phyloP scores from a whole-genome alignment of 2,888 invertebrate genomes.

The Myopa tessellatipennis region DNA sequence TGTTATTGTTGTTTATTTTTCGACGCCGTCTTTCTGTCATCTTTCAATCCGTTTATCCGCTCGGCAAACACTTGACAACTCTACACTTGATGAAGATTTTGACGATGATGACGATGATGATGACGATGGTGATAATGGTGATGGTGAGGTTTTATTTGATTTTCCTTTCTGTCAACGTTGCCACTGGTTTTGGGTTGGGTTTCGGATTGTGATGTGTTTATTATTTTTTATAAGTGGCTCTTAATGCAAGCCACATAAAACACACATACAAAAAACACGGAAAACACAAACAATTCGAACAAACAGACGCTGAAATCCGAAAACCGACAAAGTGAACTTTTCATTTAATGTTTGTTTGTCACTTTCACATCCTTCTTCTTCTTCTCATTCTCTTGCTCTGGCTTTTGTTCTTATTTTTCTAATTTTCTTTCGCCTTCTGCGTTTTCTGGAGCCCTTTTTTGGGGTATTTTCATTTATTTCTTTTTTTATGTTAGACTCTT shows the following conservation, averaged over 20 bases:
- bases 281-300: background rate
- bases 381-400: background rate
- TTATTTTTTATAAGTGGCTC: constrained; percentile 22
- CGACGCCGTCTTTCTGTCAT: constrained; percentile 3
- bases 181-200: constrained; percentile 39
- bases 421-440: background rate
- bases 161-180: constrained; percentile 27
- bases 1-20: constrained; percentile 1
- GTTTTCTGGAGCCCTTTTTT: background rate
- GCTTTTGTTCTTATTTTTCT: background rate
- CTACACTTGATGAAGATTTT: constrained; percentile 8
- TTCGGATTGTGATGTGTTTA: background rate
- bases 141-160: background rate
- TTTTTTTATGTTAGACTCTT: background rate
- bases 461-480: constrained; percentile 22
- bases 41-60: constrained; percentile 44
- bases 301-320: background rate
- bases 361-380: background rate
- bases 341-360: background rate
- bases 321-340: constrained; percentile 19
- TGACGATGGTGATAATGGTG: background rate
- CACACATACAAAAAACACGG: constrained; percentile 28
- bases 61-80: constrained; percentile 45
- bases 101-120: background rate
- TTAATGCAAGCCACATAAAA: constrained; percentile 17